Conservation (phyloP, 2,797 vertebrate genomes). For the Craterocephalus amniculus region DNA sequence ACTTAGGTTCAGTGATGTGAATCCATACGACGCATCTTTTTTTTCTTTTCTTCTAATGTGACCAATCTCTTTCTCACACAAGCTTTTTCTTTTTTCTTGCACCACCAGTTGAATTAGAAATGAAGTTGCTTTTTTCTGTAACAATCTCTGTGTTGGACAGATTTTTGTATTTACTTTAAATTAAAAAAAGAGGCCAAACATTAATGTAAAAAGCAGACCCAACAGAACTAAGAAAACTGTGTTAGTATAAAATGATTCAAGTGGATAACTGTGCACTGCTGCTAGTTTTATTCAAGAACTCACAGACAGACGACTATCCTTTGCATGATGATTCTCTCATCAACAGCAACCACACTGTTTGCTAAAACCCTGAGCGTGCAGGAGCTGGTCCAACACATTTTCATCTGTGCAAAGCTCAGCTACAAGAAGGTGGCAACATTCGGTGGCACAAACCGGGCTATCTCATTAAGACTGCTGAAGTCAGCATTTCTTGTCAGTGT, state of each 20-base stretch:
- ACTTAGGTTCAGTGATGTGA: slow-evolving; percentile 46
- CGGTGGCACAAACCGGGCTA: slow-evolving; percentile 33
- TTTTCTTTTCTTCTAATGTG: slow-evolving; percentile 32
- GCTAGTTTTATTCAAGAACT: slow-evolving; percentile 4
- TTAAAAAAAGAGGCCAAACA: neutral
- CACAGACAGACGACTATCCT: slow-evolving; percentile 3
- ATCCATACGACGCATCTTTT: slow-evolving; percentile 40
- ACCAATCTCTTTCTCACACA: slow-evolving; percentile 27
- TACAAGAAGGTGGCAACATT: slow-evolving; percentile 37
- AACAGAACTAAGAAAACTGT: slow-evolving; percentile 4
- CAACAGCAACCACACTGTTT: slow-evolving; percentile 35
- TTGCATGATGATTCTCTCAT: slow-evolving; percentile 31
- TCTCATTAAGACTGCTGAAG: slow-evolving; percentile 49
- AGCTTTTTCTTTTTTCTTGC: slow-evolving; percentile 2
- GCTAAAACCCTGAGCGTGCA: slow-evolving; percentile 45
- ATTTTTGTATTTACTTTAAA: slow-evolving; percentile 5
- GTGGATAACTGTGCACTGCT: neutral
- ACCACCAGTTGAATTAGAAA: slow-evolving; percentile 35
- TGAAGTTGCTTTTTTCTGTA: neutral
- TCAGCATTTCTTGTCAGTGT: slow-evolving; percentile 50
- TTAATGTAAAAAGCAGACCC: slow-evolving; percentile 12
- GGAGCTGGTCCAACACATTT: slow-evolving; percentile 35
- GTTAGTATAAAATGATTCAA: slow-evolving; percentile 13
- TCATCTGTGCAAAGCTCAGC: slow-evolving; percentile 32
- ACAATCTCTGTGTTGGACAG: neutral